Evolutionary conservation across 2,113 vertebrate species (phyloP).

Genomic region (Otolemur garnettii): DNA sequence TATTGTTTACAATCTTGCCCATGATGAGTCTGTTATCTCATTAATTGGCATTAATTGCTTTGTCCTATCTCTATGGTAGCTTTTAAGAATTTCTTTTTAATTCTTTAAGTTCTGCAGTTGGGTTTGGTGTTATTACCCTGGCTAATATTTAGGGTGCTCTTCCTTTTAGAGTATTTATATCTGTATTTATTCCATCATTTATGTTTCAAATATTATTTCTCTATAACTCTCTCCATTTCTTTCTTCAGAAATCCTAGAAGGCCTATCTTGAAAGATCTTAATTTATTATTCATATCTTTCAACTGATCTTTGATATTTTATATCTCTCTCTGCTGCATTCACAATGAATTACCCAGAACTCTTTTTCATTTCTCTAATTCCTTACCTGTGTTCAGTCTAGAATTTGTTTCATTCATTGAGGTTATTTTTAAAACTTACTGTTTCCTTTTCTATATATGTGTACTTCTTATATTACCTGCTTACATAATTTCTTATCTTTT

Average conservation of each 20-base stretch:
- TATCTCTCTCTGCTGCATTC: neutral
- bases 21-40: neutral
- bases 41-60: neutral
- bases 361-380: neutral
- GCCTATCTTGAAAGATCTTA: neutral
- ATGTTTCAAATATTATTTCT: constrained; percentile 32
- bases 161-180: neutral
- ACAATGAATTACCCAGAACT: neutral
- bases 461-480: neutral
- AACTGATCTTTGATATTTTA: neutral
- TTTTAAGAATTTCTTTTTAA: constrained; percentile 19
- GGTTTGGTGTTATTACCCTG: neutral
- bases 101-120: neutral
- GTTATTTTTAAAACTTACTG: neutral
- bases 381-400: neutral
- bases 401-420: neutral
- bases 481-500: neutral
- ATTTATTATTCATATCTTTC: neutral
- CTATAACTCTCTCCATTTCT: neutral
- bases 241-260: neutral
- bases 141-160: neutral
- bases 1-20: neutral
- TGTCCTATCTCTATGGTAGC: neutral
- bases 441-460: neutral
- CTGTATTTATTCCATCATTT: neutral